These are phyloP conservation scores for Triplophysa rosa DNA, from an alignment of 2,113 vertebrate species.

Conservation along the genomic window DNA sequence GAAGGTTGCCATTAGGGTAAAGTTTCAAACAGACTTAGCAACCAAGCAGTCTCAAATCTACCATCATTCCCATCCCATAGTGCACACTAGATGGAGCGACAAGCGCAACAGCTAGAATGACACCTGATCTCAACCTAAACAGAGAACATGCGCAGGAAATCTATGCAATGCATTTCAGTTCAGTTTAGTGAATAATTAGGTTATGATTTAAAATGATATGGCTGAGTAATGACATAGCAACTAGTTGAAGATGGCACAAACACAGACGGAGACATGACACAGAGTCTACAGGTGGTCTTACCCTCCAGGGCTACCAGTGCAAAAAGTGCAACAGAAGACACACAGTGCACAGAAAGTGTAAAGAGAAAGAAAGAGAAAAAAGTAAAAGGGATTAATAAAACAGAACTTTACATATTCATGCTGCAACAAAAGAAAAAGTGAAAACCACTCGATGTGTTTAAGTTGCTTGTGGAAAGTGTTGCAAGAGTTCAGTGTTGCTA, in stretches of 20 bases:
- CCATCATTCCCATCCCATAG: not conserved
- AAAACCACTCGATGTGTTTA: not conserved
- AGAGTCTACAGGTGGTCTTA: conserved; percentile 81
- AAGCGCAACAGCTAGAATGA: not conserved
- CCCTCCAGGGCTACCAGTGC: conserved; percentile 96
- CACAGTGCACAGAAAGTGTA: conserved; percentile 69
- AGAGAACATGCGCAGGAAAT: not conserved
- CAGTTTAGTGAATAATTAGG: not conserved
- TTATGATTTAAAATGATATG: conserved; percentile 31
- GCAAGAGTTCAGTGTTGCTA: not conserved
- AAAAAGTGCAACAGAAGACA: conserved; percentile 76
- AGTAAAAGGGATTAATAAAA: conserved; percentile 18
- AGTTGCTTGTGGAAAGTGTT: not conserved
- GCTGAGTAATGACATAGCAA: conserved; percentile 20
- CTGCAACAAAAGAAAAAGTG: conserved; percentile 15
- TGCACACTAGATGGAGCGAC: conserved; percentile 6
- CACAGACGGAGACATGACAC: conserved; percentile 55
- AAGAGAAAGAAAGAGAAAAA: conserved; percentile 65
- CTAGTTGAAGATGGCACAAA: not conserved
- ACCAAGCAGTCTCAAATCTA: not conserved
- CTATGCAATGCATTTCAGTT: not conserved
- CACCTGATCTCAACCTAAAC: not conserved
- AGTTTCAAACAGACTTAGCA: not conserved
- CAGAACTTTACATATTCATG: conserved; percentile 36
- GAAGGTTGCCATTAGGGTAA: not conserved